Conservation (phyloP, 2,888 invertebrate genomes). For the Campoplex capitator region DNA sequence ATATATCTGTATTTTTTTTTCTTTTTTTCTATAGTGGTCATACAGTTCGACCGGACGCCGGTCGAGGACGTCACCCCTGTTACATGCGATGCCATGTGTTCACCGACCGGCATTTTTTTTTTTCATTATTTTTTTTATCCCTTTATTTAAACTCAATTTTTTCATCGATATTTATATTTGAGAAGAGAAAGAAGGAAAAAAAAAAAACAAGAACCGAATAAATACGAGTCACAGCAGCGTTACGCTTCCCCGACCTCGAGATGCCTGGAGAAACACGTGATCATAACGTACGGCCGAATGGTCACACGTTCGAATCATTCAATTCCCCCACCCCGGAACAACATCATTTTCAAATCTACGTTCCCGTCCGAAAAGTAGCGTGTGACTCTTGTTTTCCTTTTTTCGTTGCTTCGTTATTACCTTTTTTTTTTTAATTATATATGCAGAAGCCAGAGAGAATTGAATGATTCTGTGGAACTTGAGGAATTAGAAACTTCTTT, state of each 20-base stretch:
- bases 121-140: conserved; percentile 49
- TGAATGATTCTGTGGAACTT: conserved; percentile 66
- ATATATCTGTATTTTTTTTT: conserved; percentile 44
- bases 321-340: conserved; percentile 1
- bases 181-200: conserved; percentile 59
- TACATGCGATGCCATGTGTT: conserved; percentile 66
- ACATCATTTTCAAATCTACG: background rate
- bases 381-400: background rate
- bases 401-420: too few relatives aligned
- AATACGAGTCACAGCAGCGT: conserved; percentile 32
- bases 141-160: conserved; percentile 51
- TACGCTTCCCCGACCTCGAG: conserved; percentile 47
- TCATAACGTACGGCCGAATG: conserved; percentile 5
- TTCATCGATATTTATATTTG: conserved; percentile 71
- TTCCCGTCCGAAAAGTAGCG: background rate
- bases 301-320: background rate
- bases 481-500: conserved; percentile 73
- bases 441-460: conserved; percentile 29
- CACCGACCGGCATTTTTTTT: conserved; percentile 69
- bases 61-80: conserved; percentile 73
- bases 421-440: background rate
- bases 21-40: conserved; percentile 64
- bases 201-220: conserved; percentile 9
- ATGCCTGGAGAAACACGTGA: conserved; percentile 29
- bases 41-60: conserved; percentile 71